Evolutionary conservation across 2,113 vertebrate genomes (phyloP).

Genomic region (Rhadina sibilatrix): DNA sequence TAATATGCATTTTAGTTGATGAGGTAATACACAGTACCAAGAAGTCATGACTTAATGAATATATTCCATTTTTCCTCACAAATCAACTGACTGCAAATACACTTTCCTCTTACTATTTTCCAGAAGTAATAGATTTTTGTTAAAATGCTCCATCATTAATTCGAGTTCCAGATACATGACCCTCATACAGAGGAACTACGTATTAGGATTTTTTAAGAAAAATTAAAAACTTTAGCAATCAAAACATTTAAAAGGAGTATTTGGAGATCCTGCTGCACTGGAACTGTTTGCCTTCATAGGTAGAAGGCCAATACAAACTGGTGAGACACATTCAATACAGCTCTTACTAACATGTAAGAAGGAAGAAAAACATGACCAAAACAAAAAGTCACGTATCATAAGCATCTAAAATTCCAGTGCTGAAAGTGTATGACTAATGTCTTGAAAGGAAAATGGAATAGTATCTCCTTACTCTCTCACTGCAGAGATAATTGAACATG

Average conservation of each 20-base stretch:
- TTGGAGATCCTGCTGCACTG: neutral
- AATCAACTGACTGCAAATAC: constrained; percentile 1
- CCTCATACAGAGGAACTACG: neutral
- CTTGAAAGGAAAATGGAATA: constrained; percentile 3
- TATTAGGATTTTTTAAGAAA: neutral
- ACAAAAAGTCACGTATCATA: neutral
- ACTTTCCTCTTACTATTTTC: neutral
- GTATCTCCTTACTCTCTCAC: neutral
- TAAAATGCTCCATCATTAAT: neutral
- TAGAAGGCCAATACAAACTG: neutral
- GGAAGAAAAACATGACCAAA: neutral
- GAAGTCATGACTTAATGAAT: neutral
- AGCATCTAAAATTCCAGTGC: neutral
- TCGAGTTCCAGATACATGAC: neutral
- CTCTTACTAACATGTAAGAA: neutral
- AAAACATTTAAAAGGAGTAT: neutral
- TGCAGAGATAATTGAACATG: neutral
- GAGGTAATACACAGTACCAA: neutral
- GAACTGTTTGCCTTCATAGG: neutral
- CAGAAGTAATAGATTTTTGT: neutral
- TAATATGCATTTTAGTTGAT: constrained; percentile 33
- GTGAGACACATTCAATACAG: neutral
- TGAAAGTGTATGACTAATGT: neutral
- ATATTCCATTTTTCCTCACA: constrained; percentile 41
- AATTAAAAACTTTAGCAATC: neutral